Evolutionary conservation across 2,888 invertebrate genomes (phyloP), one percentile per base, ranked within the genome.

Genomic region (Orchesellides sinensis): DNA sequence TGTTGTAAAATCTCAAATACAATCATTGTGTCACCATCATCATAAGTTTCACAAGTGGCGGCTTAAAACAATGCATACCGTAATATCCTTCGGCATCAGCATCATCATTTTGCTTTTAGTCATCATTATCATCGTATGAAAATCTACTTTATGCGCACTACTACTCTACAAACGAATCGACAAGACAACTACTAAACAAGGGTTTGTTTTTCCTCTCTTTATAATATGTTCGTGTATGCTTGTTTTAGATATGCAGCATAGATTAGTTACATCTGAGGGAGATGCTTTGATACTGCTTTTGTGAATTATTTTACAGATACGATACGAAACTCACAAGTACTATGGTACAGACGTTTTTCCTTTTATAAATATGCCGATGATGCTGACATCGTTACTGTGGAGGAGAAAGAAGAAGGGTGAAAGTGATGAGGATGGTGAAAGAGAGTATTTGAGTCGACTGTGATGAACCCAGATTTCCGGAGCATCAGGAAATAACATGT

Each of bases 391-490:
- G n/a, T n/a, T n/a, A n/a, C n/a, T n/a, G n/a, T n/a, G n/a, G n/a
- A n/a, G n/a, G n/a, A 40, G 40, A 40, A 40, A 40, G 40, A 40
- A n/a, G 10, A 32, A 32, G 5, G 32, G 10, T 32, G 32, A 32
- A 6, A 10, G 10, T 32, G 32, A 32, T 32, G 32, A 40, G 10
- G 40, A 40, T 40, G 40, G n/a, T 8, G 40, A 40, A 14, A n/a
- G n/a, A 14, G 40, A 40, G 40, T 5, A n/a, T 5, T 10, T 25
- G 54, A 23, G 12, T 6, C 10, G 54, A 14, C 25, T 21, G 21
- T 21, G 52, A 54, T 47, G 54, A 54, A 54, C 54, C 21, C 25
- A 25, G 54, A 54, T 54, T 23, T 54, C 54, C 54, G 54, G 54
- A 54, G 17, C 25, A 10, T 25, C 54, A 54, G 54, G 54, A 54